Base-by-base conservation (phyloP, 2,797 vertebrate species). In the Malacoctenus gilli region DNA sequence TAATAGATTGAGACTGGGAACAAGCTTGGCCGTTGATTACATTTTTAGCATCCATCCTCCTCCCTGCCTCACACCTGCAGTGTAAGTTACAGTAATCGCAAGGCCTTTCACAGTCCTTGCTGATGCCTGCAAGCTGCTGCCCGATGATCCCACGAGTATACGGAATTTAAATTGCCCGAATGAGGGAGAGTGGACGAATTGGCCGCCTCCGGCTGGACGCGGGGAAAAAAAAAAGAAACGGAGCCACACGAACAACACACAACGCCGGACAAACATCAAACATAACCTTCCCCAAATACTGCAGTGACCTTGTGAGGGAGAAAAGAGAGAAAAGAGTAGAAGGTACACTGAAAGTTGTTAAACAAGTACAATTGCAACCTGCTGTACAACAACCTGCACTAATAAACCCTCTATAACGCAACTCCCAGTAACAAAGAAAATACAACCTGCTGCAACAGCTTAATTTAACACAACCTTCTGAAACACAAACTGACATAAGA, bases 101-200 rank as follows among this genome's bases (percentile, higher is more conserved):
- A 31, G 55, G 68, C 72, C 66, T 80, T 78, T 79, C 57, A 66
- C n/a, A 59, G 69, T 38, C 59, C 42, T 73, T 43, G 78, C 67
- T 78, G 76, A 79, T 69, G 65, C 69, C 71, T 66, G 61, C 80
- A 77, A 72, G 73, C 82, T 59, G 72, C 74, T 68, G 76, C 77
- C 80, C 38, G 68, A 58, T 52, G 55, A 64, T 85, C 85, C 79
- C 80, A 34, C 3, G 85, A 77, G 82, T 50, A 47, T 57, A 70
- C 68, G 72, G 57, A 35, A 54, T 83, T 85, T 77, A 88, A 83
- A 89, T 86, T 85, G 83, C 83, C 74, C 77, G 55, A 57, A 67
- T 59, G 46, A 48, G 42, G 57, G n/a, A 31, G 47, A 50, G 53
- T 42, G 10, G 47, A 52, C 62, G 58, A 69, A 75, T 73, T 18